Conservation (phyloP, 2,797 vertebrate species). For the Discoglossus pictus region DNA sequence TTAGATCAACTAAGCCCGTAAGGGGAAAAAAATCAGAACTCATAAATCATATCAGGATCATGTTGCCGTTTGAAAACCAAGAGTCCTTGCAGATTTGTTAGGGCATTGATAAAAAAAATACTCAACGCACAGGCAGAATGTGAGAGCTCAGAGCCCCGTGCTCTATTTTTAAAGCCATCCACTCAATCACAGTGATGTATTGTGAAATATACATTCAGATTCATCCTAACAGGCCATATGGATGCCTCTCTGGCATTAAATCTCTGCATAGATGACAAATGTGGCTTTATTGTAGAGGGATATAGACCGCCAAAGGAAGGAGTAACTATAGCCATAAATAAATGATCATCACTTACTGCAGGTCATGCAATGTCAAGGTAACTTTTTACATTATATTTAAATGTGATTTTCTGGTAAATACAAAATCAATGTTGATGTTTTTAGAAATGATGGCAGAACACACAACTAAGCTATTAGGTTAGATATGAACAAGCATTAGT, state of each 20-base stretch:
- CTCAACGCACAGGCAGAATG: background rate
- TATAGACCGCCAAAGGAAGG: slow-evolving; percentile 12
- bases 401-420: slow-evolving; percentile 7
- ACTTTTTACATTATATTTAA: slow-evolving; percentile 1
- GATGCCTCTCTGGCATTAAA: slow-evolving; percentile 13
- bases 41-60: slow-evolving; percentile 34
- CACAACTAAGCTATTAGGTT: no score
- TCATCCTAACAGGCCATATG: slow-evolving; percentile 9
- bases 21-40: slow-evolving; percentile 39
- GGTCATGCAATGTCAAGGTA: slow-evolving; percentile 9
- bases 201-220: background rate
- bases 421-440: no score
- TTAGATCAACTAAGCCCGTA: slow-evolving; percentile 41
- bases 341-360: slow-evolving; percentile 25
- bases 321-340: slow-evolving; percentile 13
- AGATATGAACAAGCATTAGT: no score
- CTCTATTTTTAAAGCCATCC: background rate
- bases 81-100: slow-evolving; percentile 28
- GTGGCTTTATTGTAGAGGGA: slow-evolving; percentile 33
- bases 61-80: slow-evolving; percentile 22
- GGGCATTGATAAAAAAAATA: no score
- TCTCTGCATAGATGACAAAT: slow-evolving; percentile 21
- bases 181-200: background rate
- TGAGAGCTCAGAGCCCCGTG: no score
- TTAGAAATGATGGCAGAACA: no score